These are phyloP conservation scores for Nebria brevicollis DNA, from an alignment of 2,888 invertebrate species.

Conservation along the genomic window DNA sequence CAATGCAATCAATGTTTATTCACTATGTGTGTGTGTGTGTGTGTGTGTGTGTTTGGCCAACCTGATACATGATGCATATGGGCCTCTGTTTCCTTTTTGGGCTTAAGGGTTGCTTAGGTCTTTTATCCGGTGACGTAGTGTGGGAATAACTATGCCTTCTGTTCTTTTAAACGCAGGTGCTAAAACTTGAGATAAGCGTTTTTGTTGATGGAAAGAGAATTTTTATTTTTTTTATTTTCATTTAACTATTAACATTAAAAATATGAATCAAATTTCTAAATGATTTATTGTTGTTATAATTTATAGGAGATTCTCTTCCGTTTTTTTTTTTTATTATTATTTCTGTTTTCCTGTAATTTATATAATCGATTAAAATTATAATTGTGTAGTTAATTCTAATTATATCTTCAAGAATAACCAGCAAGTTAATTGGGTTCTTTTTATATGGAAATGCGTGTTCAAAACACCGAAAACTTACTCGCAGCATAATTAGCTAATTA, in stretches of 20 bases:
- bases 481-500: not conserved
- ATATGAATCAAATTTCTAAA: not conserved
- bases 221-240: not conserved
- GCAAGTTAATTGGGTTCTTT: not conserved
- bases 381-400: not conserved
- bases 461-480: not conserved
- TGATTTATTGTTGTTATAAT: not conserved
- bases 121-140: not conserved
- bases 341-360: not conserved
- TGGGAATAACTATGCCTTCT: slow-evolving; percentile 1
- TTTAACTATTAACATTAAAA: not conserved
- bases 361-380: not conserved
- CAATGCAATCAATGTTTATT: not conserved
- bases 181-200: not conserved
- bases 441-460: not conserved
- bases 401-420: not conserved
- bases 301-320: not conserved
- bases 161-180: not conserved
- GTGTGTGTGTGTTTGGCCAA: not conserved
- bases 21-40: not conserved
- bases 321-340: not conserved
- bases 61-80: no score
- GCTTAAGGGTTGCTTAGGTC: not conserved
- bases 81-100: not conserved
- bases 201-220: not conserved